Evolutionary conservation across 92 coral and sea anemone species (phyloP), one percentile per base, ranked within the genome.

Genomic region (Micromussa lordhowensis): DNA sequence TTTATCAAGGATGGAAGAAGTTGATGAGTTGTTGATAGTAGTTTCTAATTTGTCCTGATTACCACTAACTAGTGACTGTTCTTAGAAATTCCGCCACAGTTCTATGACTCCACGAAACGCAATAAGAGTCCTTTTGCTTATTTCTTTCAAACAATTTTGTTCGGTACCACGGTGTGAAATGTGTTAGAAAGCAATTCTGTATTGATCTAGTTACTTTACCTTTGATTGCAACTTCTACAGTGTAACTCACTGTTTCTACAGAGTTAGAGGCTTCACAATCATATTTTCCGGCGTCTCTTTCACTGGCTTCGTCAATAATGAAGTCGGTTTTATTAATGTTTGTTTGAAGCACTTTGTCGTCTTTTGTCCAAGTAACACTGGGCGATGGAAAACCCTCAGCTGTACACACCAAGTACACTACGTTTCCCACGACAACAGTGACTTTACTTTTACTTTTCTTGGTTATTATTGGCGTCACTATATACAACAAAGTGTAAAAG

Each of bases 201-300:
- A 40, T 40, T 40, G 1, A 5, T 54, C 58, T 54, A 54, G 58
- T 54, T 54, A 4, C 58, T 54, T 53, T 30, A 78, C 82, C 83
- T 79, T 79, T 58, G 30, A 36, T 58, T 31, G 48, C 58, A 32
- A 79, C 28, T 30, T 57, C 70, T 48, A 79, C 72, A 0, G 70
- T 57, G 68, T 55, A 58, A 11, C 48, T 21, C 5, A 35, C 71
- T 16, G 49, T 79, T 79, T 71, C 83, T 18, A 29, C 83, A 18
- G 48, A 32, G 17, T 79, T 79, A 16, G 83, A 79, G 32, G 51
- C 83, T 40, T 31, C 31, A 18, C 83, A 79, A 58, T 32, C 17
- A 21, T 79, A 79, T 5, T 8, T n/a, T 11, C 83, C 83, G 19
- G 83, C 83, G 49, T 79, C 83, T 17, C 32, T 18, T 57, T 34